Evolutionary conservation across 2,888 invertebrate genomes (phyloP).

Genomic region (Phytoseiulus persimilis): DNA sequence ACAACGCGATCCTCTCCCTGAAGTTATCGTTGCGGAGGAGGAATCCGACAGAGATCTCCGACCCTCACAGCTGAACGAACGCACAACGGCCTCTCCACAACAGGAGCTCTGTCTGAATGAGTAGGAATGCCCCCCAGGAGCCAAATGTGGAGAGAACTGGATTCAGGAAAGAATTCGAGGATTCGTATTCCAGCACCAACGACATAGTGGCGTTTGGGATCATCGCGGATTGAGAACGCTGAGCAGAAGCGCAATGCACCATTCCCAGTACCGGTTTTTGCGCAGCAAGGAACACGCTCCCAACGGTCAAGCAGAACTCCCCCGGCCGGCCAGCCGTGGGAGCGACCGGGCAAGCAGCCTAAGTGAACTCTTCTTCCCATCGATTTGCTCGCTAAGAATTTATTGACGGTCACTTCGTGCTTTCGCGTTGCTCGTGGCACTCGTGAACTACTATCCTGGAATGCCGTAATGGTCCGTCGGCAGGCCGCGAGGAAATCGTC

Average conservation of each 20-base stretch:
- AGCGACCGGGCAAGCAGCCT: not conserved
- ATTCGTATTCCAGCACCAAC: too few species aligned
- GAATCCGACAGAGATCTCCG: not conserved
- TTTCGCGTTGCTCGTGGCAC: not conserved
- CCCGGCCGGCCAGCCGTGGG: not conserved
- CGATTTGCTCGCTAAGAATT: not conserved
- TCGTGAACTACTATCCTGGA: conserved; percentile 5
- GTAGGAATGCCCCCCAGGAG: too few species aligned
- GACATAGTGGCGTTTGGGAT: not conserved
- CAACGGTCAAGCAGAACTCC: not conserved
- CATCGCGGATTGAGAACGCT: not conserved
- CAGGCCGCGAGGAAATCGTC: not conserved
- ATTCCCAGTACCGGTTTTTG: not conserved
- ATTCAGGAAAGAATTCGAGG: too few species aligned
- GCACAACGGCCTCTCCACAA: not conserved
- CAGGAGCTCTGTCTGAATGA: not conserved
- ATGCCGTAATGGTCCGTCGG: not conserved
- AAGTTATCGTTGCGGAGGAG: not conserved
- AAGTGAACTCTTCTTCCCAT: not conserved
- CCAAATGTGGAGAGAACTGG: too few species aligned
- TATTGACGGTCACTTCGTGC: not conserved
- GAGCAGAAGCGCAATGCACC: not conserved
- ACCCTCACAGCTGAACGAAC: not conserved
- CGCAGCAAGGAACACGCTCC: not conserved
- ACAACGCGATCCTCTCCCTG: not conserved